Conservation (phyloP, 1,140 invertebrate genomes). For the Drosophila kanapiae region DNA sequence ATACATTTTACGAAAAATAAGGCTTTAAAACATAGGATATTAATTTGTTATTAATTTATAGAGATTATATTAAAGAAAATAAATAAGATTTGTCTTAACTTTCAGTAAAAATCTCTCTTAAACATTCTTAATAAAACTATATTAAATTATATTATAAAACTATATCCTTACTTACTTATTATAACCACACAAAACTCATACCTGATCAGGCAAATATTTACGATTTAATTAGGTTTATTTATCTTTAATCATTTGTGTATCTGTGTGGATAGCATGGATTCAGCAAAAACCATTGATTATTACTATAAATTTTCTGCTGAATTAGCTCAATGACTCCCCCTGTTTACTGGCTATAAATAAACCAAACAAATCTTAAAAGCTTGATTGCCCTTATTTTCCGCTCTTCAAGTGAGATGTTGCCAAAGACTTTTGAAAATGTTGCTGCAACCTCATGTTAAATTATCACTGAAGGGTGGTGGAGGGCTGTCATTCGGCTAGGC, state of each 20-base stretch:
- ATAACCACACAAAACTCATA: not conserved
- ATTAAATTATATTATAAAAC: too few species aligned
- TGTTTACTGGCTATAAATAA: constrained; percentile 15
- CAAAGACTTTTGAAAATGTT: constrained; percentile 18
- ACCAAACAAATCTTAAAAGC: constrained; percentile 3
- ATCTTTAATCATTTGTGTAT: not conserved
- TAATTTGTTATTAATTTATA: not conserved
- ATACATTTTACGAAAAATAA: too few species aligned
- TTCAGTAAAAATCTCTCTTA: not conserved
- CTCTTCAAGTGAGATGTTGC: constrained; percentile 13
- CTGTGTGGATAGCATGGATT: too few species aligned
- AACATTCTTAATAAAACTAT: not conserved
- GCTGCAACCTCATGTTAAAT: constrained; percentile 8
- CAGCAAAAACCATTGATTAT: not conserved
- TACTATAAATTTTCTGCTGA: not conserved
- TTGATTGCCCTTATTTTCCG: not conserved
- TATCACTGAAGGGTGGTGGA: not conserved
- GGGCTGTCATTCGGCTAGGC: constrained; percentile 53
- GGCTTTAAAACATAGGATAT: not conserved
- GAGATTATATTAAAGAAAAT: too few species aligned
- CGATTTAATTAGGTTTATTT: constrained; percentile 6
- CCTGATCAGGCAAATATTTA: not conserved
- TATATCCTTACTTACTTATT: too few species aligned
- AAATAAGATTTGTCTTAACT: not conserved
- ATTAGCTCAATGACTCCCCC: not conserved